phyloP scores from a whole-genome alignment of 2,113 vertebrate species.

The Prunella fulvescens region DNA sequence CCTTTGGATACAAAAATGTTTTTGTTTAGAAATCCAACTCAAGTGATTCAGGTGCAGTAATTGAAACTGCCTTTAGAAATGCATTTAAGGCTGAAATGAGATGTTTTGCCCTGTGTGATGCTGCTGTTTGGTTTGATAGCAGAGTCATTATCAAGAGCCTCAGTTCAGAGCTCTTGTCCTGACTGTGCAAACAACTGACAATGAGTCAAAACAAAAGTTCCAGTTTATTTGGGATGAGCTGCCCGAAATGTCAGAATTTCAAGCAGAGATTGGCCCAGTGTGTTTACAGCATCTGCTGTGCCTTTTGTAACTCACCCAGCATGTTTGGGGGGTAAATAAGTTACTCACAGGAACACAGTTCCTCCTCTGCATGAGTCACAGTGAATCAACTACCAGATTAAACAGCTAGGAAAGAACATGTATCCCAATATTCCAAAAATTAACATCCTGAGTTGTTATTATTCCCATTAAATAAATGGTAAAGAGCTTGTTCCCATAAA shows the following conservation, averaged over 20 bases:
- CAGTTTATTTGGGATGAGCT: neutral
- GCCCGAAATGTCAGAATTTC: neutral
- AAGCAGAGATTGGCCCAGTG: neutral
- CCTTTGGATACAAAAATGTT: neutral
- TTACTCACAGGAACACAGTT: neutral
- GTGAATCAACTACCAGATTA: neutral
- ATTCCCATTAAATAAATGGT: neutral
- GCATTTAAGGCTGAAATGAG: neutral
- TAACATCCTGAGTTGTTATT: neutral
- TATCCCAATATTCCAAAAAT: neutral
- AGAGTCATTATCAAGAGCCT: neutral
- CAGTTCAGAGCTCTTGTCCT: neutral
- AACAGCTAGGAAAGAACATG: neutral
- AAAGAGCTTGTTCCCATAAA: neutral
- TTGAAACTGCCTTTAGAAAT: neutral
- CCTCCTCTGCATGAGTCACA: neutral
- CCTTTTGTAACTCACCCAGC: neutral
- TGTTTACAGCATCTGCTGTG: neutral
- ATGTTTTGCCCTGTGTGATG: neutral
- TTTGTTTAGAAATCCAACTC: neutral
- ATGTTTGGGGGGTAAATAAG: neutral
- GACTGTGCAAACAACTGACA: neutral
- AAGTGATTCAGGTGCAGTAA: neutral
- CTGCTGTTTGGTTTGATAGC: neutral
- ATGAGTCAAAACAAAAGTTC: neutral